A percentile compares a stretch with the other conserved stretches of the same genome.
These are phyloP conservation scores for Stenichneumon culpator DNA, from an alignment of 2,888 invertebrate species.

Conservation along the genomic window DNA sequence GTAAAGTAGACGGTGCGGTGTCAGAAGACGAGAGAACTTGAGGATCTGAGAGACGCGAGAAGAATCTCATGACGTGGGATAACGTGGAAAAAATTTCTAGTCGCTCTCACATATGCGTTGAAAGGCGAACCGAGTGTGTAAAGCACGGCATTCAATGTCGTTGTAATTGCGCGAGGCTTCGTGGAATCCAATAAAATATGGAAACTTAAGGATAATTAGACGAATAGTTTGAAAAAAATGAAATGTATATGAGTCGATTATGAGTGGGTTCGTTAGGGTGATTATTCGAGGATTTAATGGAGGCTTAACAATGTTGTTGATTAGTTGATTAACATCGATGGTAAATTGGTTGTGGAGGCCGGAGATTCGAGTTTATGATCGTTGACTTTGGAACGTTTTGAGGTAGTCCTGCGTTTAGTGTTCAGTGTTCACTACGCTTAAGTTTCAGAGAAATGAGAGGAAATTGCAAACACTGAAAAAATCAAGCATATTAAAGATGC, in stretches of 20 bases:
- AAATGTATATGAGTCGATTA: constrained; percentile 58
- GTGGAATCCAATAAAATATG: constrained; percentile 34
- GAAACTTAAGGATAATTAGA: constrained; percentile 27
- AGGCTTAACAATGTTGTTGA: constrained; percentile 3
- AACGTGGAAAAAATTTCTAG: constrained; percentile 33
- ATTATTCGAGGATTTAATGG: constrained; percentile 29
- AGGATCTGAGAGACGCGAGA: background rate
- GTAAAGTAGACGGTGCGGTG: background rate
- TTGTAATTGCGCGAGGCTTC: constrained; percentile 39
- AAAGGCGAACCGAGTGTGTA: background rate
- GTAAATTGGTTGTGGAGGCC: background rate
- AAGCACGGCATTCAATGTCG: constrained; percentile 7
- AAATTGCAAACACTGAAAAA: too few relatives aligned
- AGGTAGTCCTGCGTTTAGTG: too few relatives aligned
- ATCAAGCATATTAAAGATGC: too few relatives aligned
- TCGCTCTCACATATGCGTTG: constrained; percentile 21
- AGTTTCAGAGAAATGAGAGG: too few relatives aligned
- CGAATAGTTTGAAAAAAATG: constrained; percentile 44
- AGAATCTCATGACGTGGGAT: constrained; percentile 19
- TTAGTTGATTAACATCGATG: background rate
- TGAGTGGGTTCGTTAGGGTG: background rate
- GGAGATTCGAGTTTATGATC: background rate
- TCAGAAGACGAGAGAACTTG: constrained; percentile 7
- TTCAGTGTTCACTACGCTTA: too few relatives aligned
- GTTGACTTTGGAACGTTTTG: too few relatives aligned